phyloP scores from a whole-genome alignment of 2,888 invertebrate genomes.

The Coleophora deauratella region DNA sequence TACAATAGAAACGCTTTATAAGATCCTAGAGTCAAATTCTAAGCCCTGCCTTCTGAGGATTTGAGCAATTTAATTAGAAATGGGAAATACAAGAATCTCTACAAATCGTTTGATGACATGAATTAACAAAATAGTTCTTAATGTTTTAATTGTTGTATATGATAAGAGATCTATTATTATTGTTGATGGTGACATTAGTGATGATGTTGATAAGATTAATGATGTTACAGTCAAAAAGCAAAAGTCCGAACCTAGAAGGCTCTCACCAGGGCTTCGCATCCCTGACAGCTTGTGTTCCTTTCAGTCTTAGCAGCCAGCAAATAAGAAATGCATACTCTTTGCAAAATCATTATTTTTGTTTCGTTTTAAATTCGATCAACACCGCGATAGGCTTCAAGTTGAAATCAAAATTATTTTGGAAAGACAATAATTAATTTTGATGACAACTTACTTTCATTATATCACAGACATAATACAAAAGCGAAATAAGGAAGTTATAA shows the following conservation, averaged over 20 bases:
- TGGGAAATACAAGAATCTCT: conserved; percentile 13
- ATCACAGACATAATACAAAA: conserved; percentile 26
- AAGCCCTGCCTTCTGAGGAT: conserved; percentile 69
- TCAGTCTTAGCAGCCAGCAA: conserved; percentile 73
- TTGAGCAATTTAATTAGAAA: conserved; percentile 27
- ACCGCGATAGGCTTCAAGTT: conserved; percentile 24
- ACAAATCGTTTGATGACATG: not conserved
- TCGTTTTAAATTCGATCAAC: conserved; percentile 37
- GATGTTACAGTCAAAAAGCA: conserved; percentile 56
- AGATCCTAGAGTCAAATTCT: conserved; percentile 31
- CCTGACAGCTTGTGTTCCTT: conserved; percentile 72
- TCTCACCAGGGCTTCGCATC: conserved; percentile 76
- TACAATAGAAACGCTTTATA: conserved; percentile 24
- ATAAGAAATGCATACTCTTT: conserved; percentile 71
- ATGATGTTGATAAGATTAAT: conserved; percentile 13
- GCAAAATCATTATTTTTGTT: conserved; percentile 66
- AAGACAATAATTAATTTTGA: conserved; percentile 12
- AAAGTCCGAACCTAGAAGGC: conserved; percentile 72
- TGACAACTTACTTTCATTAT: conserved; percentile 28
- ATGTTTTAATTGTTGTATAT: conserved; percentile 20
- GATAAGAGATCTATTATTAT: conserved; percentile 29
- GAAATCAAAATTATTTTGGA: conserved; percentile 20
- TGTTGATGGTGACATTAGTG: conserved; percentile 29
- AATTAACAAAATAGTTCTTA: not conserved
- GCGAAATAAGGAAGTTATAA: conserved; percentile 30